These are phyloP conservation scores for Menura novaehollandiae DNA, from an alignment of 2,113 vertebrate genomes.

Conservation along the genomic window DNA sequence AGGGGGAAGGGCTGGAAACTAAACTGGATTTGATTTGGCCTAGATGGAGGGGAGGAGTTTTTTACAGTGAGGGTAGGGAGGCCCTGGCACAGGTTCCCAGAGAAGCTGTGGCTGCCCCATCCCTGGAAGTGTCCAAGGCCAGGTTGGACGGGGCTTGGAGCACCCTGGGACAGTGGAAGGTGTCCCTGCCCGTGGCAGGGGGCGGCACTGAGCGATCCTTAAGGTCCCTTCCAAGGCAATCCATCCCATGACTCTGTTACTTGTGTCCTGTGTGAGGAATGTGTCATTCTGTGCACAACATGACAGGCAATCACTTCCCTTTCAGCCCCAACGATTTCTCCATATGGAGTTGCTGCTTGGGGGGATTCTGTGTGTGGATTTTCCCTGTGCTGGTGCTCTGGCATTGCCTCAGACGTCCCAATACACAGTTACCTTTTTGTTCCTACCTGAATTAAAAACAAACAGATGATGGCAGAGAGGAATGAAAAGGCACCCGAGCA, in stretches of 20 bases:
- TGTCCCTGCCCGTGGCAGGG: not conserved
- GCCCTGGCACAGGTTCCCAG: not conserved
- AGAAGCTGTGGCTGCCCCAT: not conserved
- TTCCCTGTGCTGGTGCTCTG: not conserved
- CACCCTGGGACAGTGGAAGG: fast-evolving
- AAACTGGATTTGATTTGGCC: not conserved
- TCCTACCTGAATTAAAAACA: not conserved
- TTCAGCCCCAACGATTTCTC: not conserved
- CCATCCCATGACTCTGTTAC: not conserved
- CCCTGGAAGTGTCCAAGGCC: not conserved
- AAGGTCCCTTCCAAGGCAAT: not conserved
- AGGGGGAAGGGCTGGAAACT: not conserved
- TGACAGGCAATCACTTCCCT: not conserved
- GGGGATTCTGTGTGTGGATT: not conserved
- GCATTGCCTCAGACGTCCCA: not conserved
- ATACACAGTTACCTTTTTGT: not conserved
- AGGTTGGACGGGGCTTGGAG: not conserved
- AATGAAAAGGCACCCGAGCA: not conserved
- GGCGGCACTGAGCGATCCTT: not conserved
- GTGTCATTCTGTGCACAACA: not conserved
- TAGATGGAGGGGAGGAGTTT: not conserved
- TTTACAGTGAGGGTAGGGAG: not conserved
- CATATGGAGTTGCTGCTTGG: not conserved
- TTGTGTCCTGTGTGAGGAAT: not conserved
- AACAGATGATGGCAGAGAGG: not conserved